Percentiles rank a stretch among this genome's conserved stretches.
These are phyloP conservation scores for Podotricha telesiphe DNA, from an alignment of 2,888 invertebrate genomes.

Conservation along the genomic window DNA sequence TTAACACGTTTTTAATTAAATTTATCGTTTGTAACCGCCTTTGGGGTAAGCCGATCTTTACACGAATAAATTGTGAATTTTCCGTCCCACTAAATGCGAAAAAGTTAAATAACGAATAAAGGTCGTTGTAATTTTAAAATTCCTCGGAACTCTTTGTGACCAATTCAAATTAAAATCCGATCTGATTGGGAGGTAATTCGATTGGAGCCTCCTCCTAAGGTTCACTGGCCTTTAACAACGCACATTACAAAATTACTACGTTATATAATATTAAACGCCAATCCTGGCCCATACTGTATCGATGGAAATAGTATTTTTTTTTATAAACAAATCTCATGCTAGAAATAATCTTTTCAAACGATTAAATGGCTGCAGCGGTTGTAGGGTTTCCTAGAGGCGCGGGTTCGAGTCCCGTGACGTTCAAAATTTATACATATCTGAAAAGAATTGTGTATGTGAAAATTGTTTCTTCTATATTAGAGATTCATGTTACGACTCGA, in stretches of 20 bases:
- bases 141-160: conserved; percentile 37
- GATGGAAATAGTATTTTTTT: no score
- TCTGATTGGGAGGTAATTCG: conserved; percentile 39
- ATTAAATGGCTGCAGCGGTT: no score
- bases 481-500: no score
- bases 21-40: conserved; percentile 42
- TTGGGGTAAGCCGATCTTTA: conserved; percentile 53
- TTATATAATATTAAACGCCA: no score
- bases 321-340: no score
- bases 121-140: conserved; percentile 44
- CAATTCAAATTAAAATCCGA: conserved; percentile 42
- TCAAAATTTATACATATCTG: no score
- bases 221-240: not conserved
- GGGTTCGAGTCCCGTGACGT: no score
- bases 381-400: no score
- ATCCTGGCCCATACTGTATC: no score
- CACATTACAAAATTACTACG: not conserved
- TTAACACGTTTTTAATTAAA: conserved; percentile 49
- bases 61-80: conserved; percentile 61
- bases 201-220: conserved; percentile 28
- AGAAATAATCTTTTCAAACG: no score
- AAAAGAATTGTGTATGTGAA: no score
- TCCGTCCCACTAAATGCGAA: conserved; percentile 50
- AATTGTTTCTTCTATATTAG: no score
- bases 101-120: conserved; percentile 44